phyloP scores from a whole-genome alignment of 92 coral and sea anemone genomes.

The Paragorgia papillata region DNA sequence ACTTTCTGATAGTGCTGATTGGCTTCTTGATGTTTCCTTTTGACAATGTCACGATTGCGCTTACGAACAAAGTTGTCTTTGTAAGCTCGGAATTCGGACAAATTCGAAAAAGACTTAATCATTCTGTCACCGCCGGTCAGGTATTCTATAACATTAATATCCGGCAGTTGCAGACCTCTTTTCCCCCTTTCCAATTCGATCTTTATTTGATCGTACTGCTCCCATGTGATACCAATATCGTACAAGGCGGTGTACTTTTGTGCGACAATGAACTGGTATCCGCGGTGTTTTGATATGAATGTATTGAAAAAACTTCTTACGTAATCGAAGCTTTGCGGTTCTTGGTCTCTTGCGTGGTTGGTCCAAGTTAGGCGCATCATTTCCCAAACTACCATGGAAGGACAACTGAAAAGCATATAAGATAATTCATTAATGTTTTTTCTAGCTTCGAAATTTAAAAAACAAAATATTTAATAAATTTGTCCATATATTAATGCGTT shows the following conservation, averaged over 20 bases:
- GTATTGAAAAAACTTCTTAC: constrained; percentile 32
- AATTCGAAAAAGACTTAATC: constrained; percentile 13
- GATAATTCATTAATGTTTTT: too few species aligned
- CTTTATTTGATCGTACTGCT: constrained; percentile 50
- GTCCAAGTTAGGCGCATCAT: neutral
- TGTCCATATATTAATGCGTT: too few species aligned
- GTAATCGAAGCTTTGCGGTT: neutral
- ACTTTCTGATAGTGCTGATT: constrained; percentile 29
- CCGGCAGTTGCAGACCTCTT: constrained; percentile 14
- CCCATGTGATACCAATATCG: constrained; percentile 47
- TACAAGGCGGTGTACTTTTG: constrained; percentile 48
- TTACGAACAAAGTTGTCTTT: constrained; percentile 3
- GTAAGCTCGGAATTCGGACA: constrained; percentile 34
- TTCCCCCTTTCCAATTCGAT: constrained; percentile 51
- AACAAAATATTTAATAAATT: too few species aligned
- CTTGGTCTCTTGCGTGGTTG: neutral
- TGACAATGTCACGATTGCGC: constrained; percentile 27
- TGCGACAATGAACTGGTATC: constrained; percentile 47
- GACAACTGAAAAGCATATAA: neutral
- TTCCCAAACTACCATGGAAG: neutral
- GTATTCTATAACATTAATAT: constrained; percentile 23
- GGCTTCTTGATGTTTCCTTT: constrained; percentile 58
- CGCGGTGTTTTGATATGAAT: constrained; percentile 50
- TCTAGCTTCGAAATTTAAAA: too few species aligned
- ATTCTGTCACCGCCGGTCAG: neutral